Percentiles rank a stretch among this genome's conserved stretches.
phyloP scores from a whole-genome alignment of 2,888 invertebrate genomes.

The Dione juno region DNA sequence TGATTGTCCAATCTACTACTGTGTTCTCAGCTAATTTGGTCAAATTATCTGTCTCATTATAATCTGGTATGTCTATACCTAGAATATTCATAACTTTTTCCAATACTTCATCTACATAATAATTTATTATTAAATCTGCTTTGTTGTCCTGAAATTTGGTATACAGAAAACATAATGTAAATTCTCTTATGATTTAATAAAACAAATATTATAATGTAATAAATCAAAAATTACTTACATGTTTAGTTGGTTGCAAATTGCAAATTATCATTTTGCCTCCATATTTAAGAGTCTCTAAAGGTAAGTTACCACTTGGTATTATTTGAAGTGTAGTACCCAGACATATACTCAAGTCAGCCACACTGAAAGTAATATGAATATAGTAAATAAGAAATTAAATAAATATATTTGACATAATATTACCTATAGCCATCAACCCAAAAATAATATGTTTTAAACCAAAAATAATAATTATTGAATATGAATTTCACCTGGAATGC shows the following conservation, averaged over 20 bases:
- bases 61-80: conserved; percentile 88
- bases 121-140: conserved; percentile 93
- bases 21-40: conserved; percentile 79
- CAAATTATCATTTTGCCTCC: conserved; percentile 95
- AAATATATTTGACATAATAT: neutral
- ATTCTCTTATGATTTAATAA: neutral
- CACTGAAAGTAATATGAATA: conserved; percentile 81
- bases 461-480: neutral
- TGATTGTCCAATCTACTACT: conserved; percentile 89
- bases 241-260: conserved; percentile 98
- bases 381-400: neutral
- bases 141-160: conserved; percentile 89
- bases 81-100: conserved; percentile 89
- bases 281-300: conserved; percentile 91
- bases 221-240: conserved; percentile 84
- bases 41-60: conserved; percentile 86
- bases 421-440: neutral
- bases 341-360: conserved; percentile 96
- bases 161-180: neutral
- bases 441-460: neutral
- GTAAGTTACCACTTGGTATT: conserved; percentile 97
- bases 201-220: conserved; percentile 44
- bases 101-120: conserved; percentile 94
- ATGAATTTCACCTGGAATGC: conserved; percentile 88
- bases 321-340: conserved; percentile 99